Evolutionary conservation across 2,113 vertebrate genomes (phyloP).

Genomic region (Lates calcarifer): DNA sequence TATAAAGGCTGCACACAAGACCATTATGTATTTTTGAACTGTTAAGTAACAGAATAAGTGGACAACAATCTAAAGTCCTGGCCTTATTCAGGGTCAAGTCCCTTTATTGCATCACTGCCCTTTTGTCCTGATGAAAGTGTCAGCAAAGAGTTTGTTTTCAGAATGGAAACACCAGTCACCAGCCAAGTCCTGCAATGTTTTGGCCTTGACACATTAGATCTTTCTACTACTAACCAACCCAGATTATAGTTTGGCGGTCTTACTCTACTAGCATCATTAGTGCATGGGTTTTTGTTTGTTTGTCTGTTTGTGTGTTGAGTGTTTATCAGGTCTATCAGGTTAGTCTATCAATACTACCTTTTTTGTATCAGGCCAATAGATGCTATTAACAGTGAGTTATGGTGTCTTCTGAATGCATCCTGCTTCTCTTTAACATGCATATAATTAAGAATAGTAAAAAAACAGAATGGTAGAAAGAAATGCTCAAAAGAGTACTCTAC

Average conservation of each 20-base stretch:
- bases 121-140: background rate
- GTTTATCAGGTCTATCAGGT: no score
- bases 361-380: background rate
- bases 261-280: background rate
- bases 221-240: background rate
- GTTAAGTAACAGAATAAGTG: no score
- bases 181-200: background rate
- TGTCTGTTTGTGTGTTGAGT: no score
- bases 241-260: background rate
- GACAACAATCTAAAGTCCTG: background rate
- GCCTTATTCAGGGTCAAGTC: slow-evolving; percentile 16
- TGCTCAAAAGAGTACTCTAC: background rate
- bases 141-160: background rate
- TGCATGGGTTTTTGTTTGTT: background rate
- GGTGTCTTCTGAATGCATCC: no score
- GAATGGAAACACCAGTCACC: slow-evolving; percentile 2
- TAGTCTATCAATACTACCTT: no score
- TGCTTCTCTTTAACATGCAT: background rate
- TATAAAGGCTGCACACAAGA: background rate
- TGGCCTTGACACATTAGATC: background rate
- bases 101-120: background rate
- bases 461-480: background rate
- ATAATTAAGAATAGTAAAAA: background rate
- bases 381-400: no score
- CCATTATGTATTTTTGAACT: no score